Conservation (phyloP, 2,888 invertebrate genomes). For the Diabrotica balteata region DNA sequence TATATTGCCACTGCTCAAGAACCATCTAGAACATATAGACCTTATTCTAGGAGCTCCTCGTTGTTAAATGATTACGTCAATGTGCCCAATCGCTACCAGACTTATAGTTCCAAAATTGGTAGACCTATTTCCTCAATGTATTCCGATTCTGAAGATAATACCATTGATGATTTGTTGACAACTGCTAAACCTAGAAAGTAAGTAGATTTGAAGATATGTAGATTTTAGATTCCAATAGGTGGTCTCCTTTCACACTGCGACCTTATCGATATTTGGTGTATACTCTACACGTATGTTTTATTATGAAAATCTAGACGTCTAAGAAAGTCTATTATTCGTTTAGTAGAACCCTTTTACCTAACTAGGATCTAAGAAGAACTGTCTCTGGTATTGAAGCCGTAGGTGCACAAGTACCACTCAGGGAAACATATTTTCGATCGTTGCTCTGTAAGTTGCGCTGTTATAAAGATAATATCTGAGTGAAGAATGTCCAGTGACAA, state of each 20-base stretch:
- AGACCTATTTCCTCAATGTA: conserved; percentile 51
- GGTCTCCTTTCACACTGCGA: too few relatives aligned
- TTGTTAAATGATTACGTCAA: conserved; percentile 56
- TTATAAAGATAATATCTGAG: too few relatives aligned
- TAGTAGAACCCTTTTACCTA: not conserved
- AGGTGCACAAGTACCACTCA: too few relatives aligned
- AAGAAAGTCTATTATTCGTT: not conserved
- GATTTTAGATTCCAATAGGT: too few relatives aligned
- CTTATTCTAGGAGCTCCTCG: conserved; percentile 53
- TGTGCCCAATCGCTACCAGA: conserved; percentile 57
- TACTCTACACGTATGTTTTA: too few relatives aligned
- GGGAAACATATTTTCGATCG: too few relatives aligned
- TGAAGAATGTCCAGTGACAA: too few relatives aligned
- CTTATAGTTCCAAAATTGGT: conserved; percentile 54
- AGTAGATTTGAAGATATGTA: conserved; percentile 32
- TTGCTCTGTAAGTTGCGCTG: too few relatives aligned
- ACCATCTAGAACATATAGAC: conserved; percentile 46
- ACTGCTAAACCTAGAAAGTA: conserved; percentile 58
- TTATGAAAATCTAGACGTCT: too few relatives aligned
- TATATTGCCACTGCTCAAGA: conserved; percentile 46
- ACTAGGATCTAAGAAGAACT: too few relatives aligned
- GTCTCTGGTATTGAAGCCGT: too few relatives aligned
- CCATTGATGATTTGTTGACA: conserved; percentile 53
- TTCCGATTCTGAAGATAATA: conserved; percentile 53
- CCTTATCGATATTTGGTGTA: too few relatives aligned